Evolutionary conservation across 2,888 invertebrate species (phyloP).

Genomic region (Platycheirus albimanus): DNA sequence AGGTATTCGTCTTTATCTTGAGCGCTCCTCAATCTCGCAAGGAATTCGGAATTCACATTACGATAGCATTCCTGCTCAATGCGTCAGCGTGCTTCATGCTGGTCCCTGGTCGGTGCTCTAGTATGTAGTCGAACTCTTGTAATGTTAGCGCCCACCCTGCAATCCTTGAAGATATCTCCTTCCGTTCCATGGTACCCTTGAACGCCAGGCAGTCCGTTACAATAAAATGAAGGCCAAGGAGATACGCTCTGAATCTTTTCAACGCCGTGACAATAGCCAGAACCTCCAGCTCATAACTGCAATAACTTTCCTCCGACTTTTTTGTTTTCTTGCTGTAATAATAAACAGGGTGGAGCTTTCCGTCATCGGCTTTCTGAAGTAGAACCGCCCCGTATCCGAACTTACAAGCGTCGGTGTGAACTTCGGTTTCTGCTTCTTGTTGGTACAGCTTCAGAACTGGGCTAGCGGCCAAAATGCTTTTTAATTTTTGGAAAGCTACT

Average conservation of each 20-base stretch:
- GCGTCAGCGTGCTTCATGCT: constrained; percentile 68
- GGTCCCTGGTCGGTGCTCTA: constrained; percentile 65
- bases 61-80: constrained; percentile 17
- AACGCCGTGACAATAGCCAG: constrained; percentile 69
- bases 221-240: constrained; percentile 56
- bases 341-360: background rate
- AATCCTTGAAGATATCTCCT: constrained; percentile 76
- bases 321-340: too few species aligned
- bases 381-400: constrained; percentile 76
- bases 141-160: constrained; percentile 76
- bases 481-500: background rate
- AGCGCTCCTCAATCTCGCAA: background rate
- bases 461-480: background rate
- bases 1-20: background rate
- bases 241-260: constrained; percentile 50
- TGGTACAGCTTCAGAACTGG: background rate
- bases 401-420: constrained; percentile 42
- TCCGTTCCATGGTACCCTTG: constrained; percentile 69
- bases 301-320: constrained; percentile 69
- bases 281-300: constrained; percentile 79
- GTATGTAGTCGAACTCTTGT: constrained; percentile 60
- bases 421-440: background rate
- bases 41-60: constrained; percentile 13
- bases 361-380: constrained; percentile 75
- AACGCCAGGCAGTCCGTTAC: constrained; percentile 62